Evolutionary conservation across 1,140 invertebrate genomes (phyloP).

Genomic region (Lycorma delicatula): DNA sequence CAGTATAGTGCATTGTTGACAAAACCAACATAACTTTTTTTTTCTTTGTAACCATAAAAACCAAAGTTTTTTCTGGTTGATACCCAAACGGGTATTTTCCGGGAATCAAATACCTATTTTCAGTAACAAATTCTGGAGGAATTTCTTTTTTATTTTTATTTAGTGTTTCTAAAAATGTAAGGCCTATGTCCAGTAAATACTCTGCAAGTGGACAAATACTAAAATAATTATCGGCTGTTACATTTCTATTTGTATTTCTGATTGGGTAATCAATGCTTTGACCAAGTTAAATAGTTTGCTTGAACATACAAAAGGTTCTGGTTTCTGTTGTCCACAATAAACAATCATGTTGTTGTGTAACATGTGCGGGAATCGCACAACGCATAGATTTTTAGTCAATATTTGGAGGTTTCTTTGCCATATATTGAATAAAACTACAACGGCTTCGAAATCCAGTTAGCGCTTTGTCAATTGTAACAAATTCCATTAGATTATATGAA

Average conservation of each 20-base stretch:
- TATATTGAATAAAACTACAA: too few relatives aligned
- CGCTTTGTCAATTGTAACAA: too few relatives aligned
- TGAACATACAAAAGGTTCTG: too few relatives aligned
- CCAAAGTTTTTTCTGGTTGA: neutral
- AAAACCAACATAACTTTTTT: neutral
- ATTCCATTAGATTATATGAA: too few relatives aligned
- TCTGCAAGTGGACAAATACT: neutral
- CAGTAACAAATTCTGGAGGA: neutral
- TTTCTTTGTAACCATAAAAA: conserved; percentile 1
- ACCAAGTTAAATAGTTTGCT: too few relatives aligned
- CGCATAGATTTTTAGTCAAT: too few relatives aligned
- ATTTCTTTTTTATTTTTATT: neutral
- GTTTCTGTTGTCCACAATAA: too few relatives aligned
- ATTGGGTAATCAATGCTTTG: too few relatives aligned
- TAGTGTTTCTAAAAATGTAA: neutral
- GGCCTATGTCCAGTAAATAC: neutral
- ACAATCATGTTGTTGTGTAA: too few relatives aligned
- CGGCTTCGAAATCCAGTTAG: too few relatives aligned
- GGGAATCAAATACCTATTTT: neutral
- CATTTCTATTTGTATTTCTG: neutral
- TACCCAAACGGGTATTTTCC: neutral
- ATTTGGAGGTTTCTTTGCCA: too few relatives aligned
- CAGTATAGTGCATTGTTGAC: neutral
- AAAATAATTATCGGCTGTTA: neutral
- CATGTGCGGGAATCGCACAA: too few relatives aligned